Base-by-base conservation (phyloP, 1,140 invertebrate species). In the Drosophila sulfurigaster region DNA sequence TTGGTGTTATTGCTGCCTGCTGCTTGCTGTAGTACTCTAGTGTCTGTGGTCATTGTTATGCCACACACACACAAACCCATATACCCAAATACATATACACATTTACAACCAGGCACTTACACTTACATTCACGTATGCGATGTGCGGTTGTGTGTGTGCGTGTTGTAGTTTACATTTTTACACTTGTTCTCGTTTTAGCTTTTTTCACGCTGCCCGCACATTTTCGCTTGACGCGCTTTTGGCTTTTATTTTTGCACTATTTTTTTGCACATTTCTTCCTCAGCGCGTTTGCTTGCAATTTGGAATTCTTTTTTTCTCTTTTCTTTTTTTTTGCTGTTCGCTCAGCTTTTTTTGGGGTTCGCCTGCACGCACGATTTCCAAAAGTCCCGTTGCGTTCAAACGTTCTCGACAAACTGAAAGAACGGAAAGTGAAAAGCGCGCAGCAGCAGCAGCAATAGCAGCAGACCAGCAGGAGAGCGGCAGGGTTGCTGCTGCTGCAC, bases 351-450 rank as follows among this genome's bases (percentile, higher is more conserved):
- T 32, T 10, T 38, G 6, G 35, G 1, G 35, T 8, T 38, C 35
- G 20, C 20, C 65, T 78, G 81, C 82, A 81, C 81, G 74, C 81
- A 78, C 81, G 81, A 80, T 70, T 68, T 46, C 56, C 68, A 81
- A 66, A 66, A 60, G 77, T 64, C 67, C 77, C 77, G 74, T 52
- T 75, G 70, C 65, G 81, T 89, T 89, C 81, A 88, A 80, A 89
- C 75, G 85, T 89, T 89, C 85, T 89, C 85, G 85, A 89, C 81
- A 88, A 85, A 88, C 85, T 88, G 78, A 88, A 88, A 80, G 79
- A 69, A 74, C 71, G 48, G 86, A 87, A 87, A 82, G 79, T 73
- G 75, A 79, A 82, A 70, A 82, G 76, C 68, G 65, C 69, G 69
- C 74, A 82, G 82, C 70, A 67, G 65, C 78, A 81, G 74, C 78